phyloP scores from a whole-genome alignment of 2,113 vertebrate genomes.

The Glareola pratincola region DNA sequence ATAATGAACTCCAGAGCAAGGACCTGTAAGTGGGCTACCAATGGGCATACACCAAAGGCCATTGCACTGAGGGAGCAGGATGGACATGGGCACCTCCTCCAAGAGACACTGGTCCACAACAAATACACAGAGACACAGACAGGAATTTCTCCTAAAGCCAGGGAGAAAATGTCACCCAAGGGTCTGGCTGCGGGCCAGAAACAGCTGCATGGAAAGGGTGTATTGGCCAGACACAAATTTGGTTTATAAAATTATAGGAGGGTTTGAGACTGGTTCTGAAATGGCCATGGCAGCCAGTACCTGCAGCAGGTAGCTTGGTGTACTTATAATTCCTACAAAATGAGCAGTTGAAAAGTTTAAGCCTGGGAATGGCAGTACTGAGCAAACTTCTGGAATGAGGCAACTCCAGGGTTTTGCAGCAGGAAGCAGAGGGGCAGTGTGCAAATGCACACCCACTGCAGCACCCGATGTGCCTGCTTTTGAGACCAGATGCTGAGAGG shows the following conservation, averaged over 20 bases:
- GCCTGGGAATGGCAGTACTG: neutral
- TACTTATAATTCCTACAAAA: neutral
- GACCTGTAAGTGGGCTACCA: neutral
- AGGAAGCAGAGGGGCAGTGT: neutral
- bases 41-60: rapidly evolving
- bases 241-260: neutral
- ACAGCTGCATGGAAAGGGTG: neutral
- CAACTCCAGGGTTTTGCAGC: neutral
- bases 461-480: neutral
- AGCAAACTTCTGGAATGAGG: neutral
- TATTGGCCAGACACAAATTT: neutral
- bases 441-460: neutral
- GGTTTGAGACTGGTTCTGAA: neutral
- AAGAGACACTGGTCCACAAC: neutral
- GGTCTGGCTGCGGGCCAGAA: neutral
- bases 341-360: neutral
- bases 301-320: neutral
- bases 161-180: neutral
- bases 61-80: too few species aligned
- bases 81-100: neutral
- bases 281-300: neutral
- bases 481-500: neutral
- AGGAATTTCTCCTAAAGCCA: neutral
- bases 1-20: neutral
- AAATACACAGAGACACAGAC: neutral